phyloP scores from a whole-genome alignment of 1,140 invertebrate genomes.

The Sarcophaga peregrina region DNA sequence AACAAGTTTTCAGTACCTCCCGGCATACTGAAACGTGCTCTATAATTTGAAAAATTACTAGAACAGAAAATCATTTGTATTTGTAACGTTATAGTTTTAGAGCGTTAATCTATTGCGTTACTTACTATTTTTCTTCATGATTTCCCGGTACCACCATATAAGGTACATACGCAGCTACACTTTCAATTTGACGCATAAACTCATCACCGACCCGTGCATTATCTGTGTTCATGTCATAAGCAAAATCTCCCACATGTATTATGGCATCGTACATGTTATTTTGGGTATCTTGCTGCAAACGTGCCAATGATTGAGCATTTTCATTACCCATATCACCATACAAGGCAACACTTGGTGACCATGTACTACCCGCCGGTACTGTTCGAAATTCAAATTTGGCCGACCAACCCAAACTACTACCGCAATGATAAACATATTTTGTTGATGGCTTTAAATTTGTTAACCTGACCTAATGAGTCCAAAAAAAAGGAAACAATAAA shows the following conservation, averaged over 20 bases:
- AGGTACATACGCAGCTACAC: slow-evolving; percentile 86
- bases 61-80: slow-evolving; percentile 51
- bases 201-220: slow-evolving; percentile 85
- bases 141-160: slow-evolving; percentile 95
- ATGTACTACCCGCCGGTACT: slow-evolving; percentile 71
- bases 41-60: slow-evolving; percentile 91
- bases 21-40: slow-evolving; percentile 90
- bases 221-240: slow-evolving; percentile 91
- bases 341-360: slow-evolving; percentile 85
- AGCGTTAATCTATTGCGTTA: slow-evolving; percentile 48
- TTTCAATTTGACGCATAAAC: slow-evolving; percentile 92
- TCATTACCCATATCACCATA: slow-evolving; percentile 94
- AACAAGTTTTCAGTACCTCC: slow-evolving; percentile 80
- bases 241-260: slow-evolving; percentile 95
- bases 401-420: slow-evolving; percentile 85
- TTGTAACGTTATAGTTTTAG: background rate
- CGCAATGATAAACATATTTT: slow-evolving; percentile 85
- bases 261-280: slow-evolving; percentile 85
- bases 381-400: slow-evolving; percentile 81
- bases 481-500: background rate
- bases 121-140: slow-evolving; percentile 88
- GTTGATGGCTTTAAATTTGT: slow-evolving; percentile 71
- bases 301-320: slow-evolving; percentile 84
- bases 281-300: slow-evolving; percentile 85
- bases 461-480: slow-evolving; percentile 68